A percentile compares a stretch with the other conserved stretches of the same genome.
phyloP scores from a whole-genome alignment of 2,888 invertebrate species.

The Cryptocephalus primarius region DNA sequence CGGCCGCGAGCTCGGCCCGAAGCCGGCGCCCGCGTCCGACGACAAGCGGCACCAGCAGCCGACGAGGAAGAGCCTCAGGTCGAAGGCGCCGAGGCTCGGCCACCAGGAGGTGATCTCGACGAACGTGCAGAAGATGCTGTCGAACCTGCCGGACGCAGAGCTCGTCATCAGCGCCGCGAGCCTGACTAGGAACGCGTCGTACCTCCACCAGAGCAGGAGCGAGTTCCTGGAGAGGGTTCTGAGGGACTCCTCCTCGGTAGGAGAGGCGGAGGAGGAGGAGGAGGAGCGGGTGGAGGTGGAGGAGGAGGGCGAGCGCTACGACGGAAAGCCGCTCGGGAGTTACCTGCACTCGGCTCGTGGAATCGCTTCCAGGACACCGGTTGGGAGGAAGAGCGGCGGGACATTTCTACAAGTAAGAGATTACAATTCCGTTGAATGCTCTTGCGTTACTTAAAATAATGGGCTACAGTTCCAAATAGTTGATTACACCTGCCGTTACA shows the following conservation, averaged over 20 bases:
- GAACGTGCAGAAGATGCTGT: slow-evolving; percentile 45
- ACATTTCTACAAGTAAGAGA: slow-evolving; percentile 33
- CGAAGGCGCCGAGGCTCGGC: slow-evolving; percentile 28
- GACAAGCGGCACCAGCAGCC: slow-evolving; percentile 16
- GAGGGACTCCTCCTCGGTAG: slow-evolving; percentile 7
- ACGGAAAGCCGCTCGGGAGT: slow-evolving; percentile 31
- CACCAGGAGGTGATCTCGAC: slow-evolving; percentile 33
- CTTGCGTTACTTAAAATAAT: background rate
- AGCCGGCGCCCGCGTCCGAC: slow-evolving; percentile 9
- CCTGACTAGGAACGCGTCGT: slow-evolving; percentile 23
- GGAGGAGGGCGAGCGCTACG: slow-evolving; percentile 18
- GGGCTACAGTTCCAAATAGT: background rate
- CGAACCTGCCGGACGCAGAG: slow-evolving; percentile 40
- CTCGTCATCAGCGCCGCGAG: slow-evolving; percentile 28
- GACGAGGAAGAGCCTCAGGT: slow-evolving; percentile 19
- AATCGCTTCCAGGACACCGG: slow-evolving; percentile 34
- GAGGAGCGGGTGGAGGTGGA: slow-evolving; percentile 4
- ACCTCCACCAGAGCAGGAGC: slow-evolving; percentile 14
- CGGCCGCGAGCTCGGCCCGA: slow-evolving; percentile 27
- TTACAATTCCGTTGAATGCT: background rate
- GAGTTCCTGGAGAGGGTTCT: slow-evolving; percentile 10
- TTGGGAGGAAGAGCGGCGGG: slow-evolving; percentile 32
- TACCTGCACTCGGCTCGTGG: slow-evolving; percentile 34
- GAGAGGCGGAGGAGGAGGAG: slow-evolving; percentile 2
- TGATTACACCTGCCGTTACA: too few relatives aligned